phyloP scores from a whole-genome alignment of 2,797 vertebrate species.

The Pyrocephalus nanus region DNA sequence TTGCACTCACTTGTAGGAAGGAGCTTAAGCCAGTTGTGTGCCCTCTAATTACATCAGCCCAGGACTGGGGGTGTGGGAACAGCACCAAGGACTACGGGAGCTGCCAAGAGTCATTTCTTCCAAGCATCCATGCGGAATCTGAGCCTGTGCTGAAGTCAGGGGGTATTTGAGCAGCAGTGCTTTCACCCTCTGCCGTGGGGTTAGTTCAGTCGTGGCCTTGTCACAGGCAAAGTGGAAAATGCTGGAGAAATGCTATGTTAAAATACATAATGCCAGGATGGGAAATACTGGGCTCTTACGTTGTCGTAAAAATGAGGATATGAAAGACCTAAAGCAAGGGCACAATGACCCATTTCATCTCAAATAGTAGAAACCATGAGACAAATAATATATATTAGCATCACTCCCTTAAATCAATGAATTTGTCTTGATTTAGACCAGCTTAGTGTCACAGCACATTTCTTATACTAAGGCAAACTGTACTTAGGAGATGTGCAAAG shows the following conservation, averaged over 20 bases:
- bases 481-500: background rate
- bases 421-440: background rate
- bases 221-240: background rate
- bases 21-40: background rate
- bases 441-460: background rate
- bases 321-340: background rate
- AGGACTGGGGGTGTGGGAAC: background rate
- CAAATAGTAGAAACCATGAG: background rate
- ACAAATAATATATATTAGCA: background rate
- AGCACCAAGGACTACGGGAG: background rate
- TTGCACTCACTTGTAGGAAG: background rate
- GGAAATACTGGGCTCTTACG: accelerated
- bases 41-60: background rate
- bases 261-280: background rate
- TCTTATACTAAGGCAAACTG: background rate
- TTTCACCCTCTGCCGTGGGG: background rate
- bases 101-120: background rate
- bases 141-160: background rate
- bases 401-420: background rate
- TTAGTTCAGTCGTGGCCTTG: background rate
- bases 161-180: background rate
- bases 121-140: background rate
- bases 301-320: background rate
- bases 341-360: background rate
- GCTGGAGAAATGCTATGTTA: background rate